A percentile compares a stretch with the other conserved stretches of the same genome.
Conservation (phyloP, 1,140 invertebrate species). For the Magallana gigas region DNA sequence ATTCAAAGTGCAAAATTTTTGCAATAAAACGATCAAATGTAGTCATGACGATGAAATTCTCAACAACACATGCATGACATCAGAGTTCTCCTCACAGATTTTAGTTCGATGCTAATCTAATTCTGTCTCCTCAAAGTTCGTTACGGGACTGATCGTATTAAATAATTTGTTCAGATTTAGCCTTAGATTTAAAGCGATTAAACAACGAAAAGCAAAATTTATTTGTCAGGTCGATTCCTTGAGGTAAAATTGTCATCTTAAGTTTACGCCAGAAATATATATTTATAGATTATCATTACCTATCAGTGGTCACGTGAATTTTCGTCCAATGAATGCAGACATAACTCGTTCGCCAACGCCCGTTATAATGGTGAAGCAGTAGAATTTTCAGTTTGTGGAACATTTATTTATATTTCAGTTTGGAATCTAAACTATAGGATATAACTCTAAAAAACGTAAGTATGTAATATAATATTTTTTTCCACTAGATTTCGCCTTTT, state of each 20-base stretch:
- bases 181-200: neutral
- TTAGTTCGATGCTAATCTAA: slow-evolving; percentile 23
- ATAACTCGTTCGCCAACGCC: neutral
- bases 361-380: neutral
- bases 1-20: no score
- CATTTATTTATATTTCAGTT: neutral
- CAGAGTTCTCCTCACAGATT: neutral
- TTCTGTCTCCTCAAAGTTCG: neutral
- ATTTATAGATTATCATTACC: slow-evolving; percentile 11
- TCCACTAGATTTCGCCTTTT: neutral
- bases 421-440: neutral
- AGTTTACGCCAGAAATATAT: neutral
- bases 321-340: neutral
- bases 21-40: no score
- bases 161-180: neutral
- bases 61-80: neutral
- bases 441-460: no score
- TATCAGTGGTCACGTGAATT: slow-evolving; percentile 10
- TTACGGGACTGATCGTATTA: neutral
- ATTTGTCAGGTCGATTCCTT: neutral
- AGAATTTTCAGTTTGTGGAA: neutral
- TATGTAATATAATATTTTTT: neutral
- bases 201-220: neutral
- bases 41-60: no score
- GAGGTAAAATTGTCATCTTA: neutral